Evolutionary conservation across 2,113 vertebrate species (phyloP).

Genomic region (Passer montanus): DNA sequence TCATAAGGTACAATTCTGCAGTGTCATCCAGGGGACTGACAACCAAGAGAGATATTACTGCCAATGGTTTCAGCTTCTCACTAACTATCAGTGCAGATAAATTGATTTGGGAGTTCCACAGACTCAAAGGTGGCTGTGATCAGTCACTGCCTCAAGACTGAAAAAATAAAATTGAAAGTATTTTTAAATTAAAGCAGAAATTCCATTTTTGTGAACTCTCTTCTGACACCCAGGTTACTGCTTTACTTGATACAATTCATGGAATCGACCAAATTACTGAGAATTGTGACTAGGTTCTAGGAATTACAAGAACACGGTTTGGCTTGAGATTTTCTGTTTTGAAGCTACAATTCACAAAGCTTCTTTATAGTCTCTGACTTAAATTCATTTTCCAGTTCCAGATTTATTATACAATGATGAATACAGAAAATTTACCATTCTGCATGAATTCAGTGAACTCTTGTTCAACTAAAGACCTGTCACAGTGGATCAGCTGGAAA

Average conservation of each 20-base stretch:
- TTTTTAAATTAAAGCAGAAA: not conserved
- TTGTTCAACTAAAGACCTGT: not conserved
- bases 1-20: not conserved
- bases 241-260: not conserved
- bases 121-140: rapidly evolving
- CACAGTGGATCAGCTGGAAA: not conserved
- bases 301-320: not conserved
- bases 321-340: not conserved
- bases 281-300: not conserved
- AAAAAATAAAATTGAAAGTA: not conserved
- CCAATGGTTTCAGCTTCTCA: not conserved
- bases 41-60: not conserved
- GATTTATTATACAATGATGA: not conserved
- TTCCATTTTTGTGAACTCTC: not conserved
- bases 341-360: not conserved
- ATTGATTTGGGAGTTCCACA: not conserved
- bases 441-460: not conserved
- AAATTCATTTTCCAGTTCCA: not conserved
- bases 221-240: not conserved
- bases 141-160: not conserved
- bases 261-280: not conserved
- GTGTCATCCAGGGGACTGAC: not conserved
- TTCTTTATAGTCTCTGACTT: not conserved
- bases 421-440: not conserved
- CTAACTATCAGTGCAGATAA: not conserved